These are phyloP conservation scores for Dendrocincla tyrannina DNA, from an alignment of 2,797 vertebrate genomes.

Conservation along the genomic window DNA sequence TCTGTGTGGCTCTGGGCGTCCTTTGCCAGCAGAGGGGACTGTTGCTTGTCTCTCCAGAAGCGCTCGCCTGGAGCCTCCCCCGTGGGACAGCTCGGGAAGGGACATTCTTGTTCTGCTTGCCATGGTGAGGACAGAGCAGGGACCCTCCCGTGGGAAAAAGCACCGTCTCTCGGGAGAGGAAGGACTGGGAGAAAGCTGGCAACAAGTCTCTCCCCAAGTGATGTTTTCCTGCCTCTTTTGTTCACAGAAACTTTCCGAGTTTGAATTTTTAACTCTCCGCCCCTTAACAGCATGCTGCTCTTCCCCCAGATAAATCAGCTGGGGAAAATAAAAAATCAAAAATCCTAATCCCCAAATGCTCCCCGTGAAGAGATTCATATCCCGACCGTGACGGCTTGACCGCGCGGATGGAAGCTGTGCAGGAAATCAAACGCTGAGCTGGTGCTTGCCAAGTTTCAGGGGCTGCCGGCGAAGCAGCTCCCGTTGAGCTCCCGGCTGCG, in stretches of 20 bases:
- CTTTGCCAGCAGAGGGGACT: slow-evolving; percentile 58
- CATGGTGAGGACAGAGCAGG: not conserved
- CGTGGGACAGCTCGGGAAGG: not conserved
- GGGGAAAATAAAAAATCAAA: not conserved
- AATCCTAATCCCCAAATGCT: not conserved
- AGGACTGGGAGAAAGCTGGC: not conserved
- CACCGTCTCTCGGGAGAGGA: not conserved
- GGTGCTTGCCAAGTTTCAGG: not conserved
- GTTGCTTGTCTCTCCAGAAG: not conserved
- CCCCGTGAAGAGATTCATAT: not conserved
- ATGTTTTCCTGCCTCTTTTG: not conserved
- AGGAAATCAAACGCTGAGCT: not conserved
- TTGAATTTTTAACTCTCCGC: not conserved
- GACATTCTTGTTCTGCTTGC: not conserved
- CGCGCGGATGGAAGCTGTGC: not conserved
- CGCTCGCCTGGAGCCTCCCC: not conserved
- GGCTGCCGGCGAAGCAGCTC: not conserved
- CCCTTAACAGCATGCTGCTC: not conserved
- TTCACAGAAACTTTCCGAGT: not conserved
- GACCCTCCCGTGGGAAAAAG: not conserved
- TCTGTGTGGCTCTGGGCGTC: not conserved
- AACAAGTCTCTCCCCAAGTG: not conserved
- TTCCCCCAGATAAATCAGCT: not conserved
- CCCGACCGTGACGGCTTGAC: not conserved
- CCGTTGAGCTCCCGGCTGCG: not conserved